phyloP scores from a whole-genome alignment of 2,797 vertebrate species.

The Diplodus sargus region DNA sequence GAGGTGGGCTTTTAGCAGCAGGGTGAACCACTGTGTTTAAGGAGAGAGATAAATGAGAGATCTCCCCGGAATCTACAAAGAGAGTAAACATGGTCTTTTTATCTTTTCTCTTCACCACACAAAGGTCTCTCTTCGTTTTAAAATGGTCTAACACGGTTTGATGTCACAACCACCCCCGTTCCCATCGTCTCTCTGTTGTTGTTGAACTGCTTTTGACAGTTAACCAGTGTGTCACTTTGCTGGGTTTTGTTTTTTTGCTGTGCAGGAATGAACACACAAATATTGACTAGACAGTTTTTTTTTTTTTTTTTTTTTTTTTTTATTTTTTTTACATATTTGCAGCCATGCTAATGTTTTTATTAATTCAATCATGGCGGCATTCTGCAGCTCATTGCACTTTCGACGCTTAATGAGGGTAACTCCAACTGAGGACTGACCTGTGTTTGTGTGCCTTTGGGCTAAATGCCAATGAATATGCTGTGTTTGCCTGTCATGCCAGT shows the following conservation, averaged over 20 bases:
- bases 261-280: constrained; percentile 46
- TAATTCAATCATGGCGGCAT: constrained; percentile 60
- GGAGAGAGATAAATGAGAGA: constrained; percentile 85
- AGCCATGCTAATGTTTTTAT: constrained; percentile 61
- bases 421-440: constrained; percentile 70
- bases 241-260: constrained; percentile 42
- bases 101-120: constrained; percentile 71
- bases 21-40: constrained; percentile 86
- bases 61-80: constrained; percentile 84
- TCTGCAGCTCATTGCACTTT: constrained; percentile 76
- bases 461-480: constrained; percentile 72
- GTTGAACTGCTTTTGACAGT: constrained; percentile 44
- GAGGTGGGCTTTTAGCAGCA: constrained; percentile 84
- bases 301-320: constrained; percentile 18
- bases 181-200: constrained; percentile 25
- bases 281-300: constrained; percentile 62
- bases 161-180: constrained; percentile 42
- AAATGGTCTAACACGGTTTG: constrained; percentile 63
- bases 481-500: constrained; percentile 72
- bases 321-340: constrained; percentile 60
- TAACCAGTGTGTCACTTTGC: constrained; percentile 36
- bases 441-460: constrained; percentile 74
- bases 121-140: constrained; percentile 65
- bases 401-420: constrained; percentile 68
- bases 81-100: constrained; percentile 82